phyloP scores from a whole-genome alignment of 1,140 invertebrate species.

The Polypedilum vanderplanki region DNA sequence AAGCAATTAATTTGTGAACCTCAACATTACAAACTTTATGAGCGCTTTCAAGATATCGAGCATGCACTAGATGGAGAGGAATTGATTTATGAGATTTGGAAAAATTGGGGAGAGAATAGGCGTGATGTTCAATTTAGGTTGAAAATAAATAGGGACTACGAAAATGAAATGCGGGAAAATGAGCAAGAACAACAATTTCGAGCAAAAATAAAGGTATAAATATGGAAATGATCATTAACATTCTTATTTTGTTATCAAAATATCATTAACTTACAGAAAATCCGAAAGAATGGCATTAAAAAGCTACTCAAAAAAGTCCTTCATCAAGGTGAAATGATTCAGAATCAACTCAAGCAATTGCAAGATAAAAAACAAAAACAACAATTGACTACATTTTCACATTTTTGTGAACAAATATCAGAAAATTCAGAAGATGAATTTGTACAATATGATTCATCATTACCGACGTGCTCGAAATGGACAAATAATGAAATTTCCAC shows the following conservation, averaged over 20 bases:
- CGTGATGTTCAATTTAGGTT: not conserved
- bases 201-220: not conserved
- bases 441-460: not conserved
- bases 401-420: not conserved
- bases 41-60: conserved; percentile 2
- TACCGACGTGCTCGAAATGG: not conserved
- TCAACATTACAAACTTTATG: not conserved
- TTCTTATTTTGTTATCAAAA: not conserved
- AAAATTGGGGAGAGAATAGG: not conserved
- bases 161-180: not conserved
- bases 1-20: conserved; percentile 24
- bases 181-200: not conserved
- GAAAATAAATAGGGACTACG: conserved; percentile 20
- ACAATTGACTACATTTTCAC: not conserved
- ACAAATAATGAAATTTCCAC: not conserved
- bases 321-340: conserved; percentile 15
- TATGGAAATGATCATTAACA: not conserved
- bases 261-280: conserved; percentile 2
- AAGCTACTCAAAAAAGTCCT: conserved; percentile 23
- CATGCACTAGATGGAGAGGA: not conserved
- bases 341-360: not conserved
- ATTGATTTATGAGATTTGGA: conserved; percentile 21
- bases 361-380: not conserved
- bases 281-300: not conserved
- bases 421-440: not conserved